Evolutionary conservation across 2,797 vertebrate genomes (phyloP).

Genomic region (Brachyrhaphis roseni): DNA sequence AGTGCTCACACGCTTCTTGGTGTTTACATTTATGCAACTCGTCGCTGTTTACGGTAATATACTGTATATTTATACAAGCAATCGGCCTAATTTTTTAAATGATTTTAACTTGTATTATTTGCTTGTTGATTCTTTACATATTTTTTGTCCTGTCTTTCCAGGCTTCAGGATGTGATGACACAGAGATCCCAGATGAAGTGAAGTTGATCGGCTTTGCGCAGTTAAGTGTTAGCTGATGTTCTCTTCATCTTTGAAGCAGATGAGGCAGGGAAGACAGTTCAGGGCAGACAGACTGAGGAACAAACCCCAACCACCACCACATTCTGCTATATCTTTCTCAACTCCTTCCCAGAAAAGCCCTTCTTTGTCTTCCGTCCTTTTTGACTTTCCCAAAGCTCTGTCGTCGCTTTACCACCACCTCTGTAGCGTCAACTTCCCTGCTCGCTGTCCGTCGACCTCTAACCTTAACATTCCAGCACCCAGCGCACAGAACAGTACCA

Average conservation of each 20-base stretch:
- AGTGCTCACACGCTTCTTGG: background rate
- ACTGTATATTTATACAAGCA: background rate
- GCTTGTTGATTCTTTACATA: background rate
- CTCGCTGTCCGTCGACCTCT: constrained; percentile 50
- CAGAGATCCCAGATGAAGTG: constrained; percentile 94
- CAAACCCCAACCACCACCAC: constrained; percentile 33
- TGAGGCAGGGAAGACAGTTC: constrained; percentile 64
- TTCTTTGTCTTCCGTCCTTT: constrained; percentile 12
- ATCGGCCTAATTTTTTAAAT: background rate
- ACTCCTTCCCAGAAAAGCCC: constrained; percentile 26
- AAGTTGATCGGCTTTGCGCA: constrained; percentile 98
- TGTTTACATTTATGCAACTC: background rate
- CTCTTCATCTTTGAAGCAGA: constrained; percentile 57
- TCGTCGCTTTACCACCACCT: constrained; percentile 30
- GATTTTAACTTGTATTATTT: constrained; percentile 11
- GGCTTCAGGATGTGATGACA: constrained; percentile 92
- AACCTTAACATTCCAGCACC: constrained; percentile 75
- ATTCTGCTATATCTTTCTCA: constrained; percentile 47
- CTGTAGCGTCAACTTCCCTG: constrained; percentile 38
- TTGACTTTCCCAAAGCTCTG: constrained; percentile 38
- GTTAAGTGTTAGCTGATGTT: constrained; percentile 93
- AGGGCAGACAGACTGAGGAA: constrained; percentile 73
- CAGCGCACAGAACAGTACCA: constrained; percentile 68
- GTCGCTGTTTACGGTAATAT: background rate
- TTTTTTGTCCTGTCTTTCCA: constrained; percentile 60